A percentile compares a stretch with the other conserved stretches of the same genome.
phyloP scores from a whole-genome alignment of 2,797 vertebrate species.

The Choloepus didactylus region DNA sequence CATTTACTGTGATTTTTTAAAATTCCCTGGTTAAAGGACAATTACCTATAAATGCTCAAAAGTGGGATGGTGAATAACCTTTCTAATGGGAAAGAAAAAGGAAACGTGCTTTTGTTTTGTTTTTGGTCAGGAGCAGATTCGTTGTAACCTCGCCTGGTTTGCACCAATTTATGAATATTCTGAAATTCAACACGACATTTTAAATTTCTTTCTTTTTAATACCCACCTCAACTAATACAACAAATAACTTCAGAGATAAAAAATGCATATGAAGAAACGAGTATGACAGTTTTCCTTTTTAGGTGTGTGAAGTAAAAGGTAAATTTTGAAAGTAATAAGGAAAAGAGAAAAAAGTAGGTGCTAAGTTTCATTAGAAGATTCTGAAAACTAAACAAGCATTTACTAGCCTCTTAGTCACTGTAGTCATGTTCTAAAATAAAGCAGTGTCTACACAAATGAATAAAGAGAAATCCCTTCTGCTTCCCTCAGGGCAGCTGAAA shows the following conservation, averaged over 20 bases:
- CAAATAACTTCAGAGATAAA: neutral
- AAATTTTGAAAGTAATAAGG: neutral
- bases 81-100: neutral
- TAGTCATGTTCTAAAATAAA: neutral
- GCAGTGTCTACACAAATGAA: neutral
- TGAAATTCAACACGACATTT: neutral
- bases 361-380: neutral
- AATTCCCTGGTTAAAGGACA: neutral
- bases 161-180: neutral
- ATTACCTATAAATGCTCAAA: neutral
- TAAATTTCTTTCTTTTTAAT: conserved; percentile 4
- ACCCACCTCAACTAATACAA: neutral
- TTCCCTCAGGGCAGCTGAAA: neutral
- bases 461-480: neutral
- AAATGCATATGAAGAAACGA: neutral
- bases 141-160: neutral
- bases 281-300: neutral
- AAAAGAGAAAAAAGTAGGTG: neutral
- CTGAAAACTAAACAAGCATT: neutral
- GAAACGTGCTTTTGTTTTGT: neutral
- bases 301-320: neutral
- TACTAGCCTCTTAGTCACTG: neutral
- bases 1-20: neutral
- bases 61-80: neutral
- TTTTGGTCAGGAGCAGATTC: neutral